Evolutionary conservation across 2,888 invertebrate genomes (phyloP).

Genomic region (Hyposoter didymator): DNA sequence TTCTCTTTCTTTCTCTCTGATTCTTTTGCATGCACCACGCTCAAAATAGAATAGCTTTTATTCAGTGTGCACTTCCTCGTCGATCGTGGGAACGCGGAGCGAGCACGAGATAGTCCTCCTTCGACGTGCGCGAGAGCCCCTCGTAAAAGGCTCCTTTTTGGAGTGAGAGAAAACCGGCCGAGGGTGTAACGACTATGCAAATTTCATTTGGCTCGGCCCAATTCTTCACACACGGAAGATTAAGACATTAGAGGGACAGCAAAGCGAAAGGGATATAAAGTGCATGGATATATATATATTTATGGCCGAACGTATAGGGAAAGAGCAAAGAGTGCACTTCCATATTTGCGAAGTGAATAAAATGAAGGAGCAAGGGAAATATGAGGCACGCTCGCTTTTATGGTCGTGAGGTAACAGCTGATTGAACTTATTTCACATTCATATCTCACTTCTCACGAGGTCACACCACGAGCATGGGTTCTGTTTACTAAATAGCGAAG

Average conservation of each 20-base stretch:
- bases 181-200: slow-evolving; percentile 79
- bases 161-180: slow-evolving; percentile 49
- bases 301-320: not conserved
- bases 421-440: slow-evolving; percentile 38
- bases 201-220: slow-evolving; percentile 78
- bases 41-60: slow-evolving; percentile 29
- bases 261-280: slow-evolving; percentile 63
- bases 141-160: slow-evolving; percentile 71
- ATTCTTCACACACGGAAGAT: slow-evolving; percentile 79
- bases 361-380: slow-evolving; percentile 37
- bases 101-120: slow-evolving; percentile 58
- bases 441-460: slow-evolving; percentile 18
- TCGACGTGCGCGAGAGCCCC: slow-evolving; percentile 67
- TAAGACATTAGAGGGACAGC: slow-evolving; percentile 76
- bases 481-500: not conserved
- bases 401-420: slow-evolving; percentile 26
- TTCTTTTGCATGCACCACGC: slow-evolving; percentile 16
- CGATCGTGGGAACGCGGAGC: slow-evolving; percentile 37
- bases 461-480: not conserved
- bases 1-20: slow-evolving; percentile 1
- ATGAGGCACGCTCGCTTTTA: slow-evolving; percentile 37
- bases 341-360: slow-evolving; percentile 64
- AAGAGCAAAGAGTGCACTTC: slow-evolving; percentile 56
- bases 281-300: slow-evolving; percentile 22
- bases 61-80: slow-evolving; percentile 41